phyloP scores from a whole-genome alignment of 2,888 invertebrate species.

The Polyommatus icarus region DNA sequence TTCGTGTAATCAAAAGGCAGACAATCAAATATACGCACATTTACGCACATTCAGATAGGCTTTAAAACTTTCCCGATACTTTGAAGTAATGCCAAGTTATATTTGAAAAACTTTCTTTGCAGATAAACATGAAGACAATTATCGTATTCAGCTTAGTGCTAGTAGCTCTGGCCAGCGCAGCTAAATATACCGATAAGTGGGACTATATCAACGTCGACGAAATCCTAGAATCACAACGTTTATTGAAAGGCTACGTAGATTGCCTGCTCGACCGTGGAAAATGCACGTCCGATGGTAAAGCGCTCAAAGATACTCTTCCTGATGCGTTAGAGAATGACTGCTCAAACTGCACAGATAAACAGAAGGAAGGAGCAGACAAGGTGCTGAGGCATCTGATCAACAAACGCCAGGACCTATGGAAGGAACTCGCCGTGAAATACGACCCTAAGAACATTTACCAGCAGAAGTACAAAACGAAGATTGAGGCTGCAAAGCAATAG shows the following conservation, averaged over 20 bases:
- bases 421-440: constrained; percentile 83
- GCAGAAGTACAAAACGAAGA: constrained; percentile 80
- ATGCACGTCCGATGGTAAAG: constrained; percentile 85
- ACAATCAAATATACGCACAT: too few species aligned
- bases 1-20: too few species aligned
- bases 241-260: constrained; percentile 84
- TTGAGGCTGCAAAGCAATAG: constrained; percentile 53
- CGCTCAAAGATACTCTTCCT: constrained; percentile 81
- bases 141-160: constrained; percentile 61
- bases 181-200: constrained; percentile 84
- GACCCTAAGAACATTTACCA: constrained; percentile 86
- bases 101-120: constrained; percentile 27
- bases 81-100: not conserved
- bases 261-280: constrained; percentile 83
- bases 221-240: constrained; percentile 83
- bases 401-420: constrained; percentile 84
- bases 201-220: constrained; percentile 85
- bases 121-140: constrained; percentile 64
- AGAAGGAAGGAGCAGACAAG: constrained; percentile 79
- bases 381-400: constrained; percentile 85
- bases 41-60: too few species aligned
- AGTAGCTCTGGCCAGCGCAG: constrained; percentile 61
- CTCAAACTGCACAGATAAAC: constrained; percentile 84
- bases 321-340: constrained; percentile 87
- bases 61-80: too few species aligned